Evolutionary conservation across 2,888 invertebrate species (phyloP).

Genomic region (Mythimna impura): DNA sequence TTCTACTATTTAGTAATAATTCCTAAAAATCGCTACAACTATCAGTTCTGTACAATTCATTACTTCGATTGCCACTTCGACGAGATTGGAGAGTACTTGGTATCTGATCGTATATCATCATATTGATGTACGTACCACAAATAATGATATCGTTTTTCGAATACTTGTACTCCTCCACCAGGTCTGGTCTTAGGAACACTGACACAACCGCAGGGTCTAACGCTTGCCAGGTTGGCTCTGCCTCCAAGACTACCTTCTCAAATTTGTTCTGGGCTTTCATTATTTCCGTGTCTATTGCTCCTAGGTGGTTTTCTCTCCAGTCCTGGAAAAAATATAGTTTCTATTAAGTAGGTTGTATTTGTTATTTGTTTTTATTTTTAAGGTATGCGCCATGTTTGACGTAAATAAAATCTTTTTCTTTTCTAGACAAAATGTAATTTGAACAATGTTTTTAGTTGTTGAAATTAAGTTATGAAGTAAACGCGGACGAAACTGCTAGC

Average conservation of each 20-base stretch:
- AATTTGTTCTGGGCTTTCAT: slow-evolving; percentile 79
- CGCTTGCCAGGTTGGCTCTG: slow-evolving; percentile 73
- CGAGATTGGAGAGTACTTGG: background rate
- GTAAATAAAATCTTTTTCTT: no score
- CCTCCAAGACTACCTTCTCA: slow-evolving; percentile 73
- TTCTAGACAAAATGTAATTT: background rate
- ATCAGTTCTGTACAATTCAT: no score
- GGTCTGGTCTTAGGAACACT: slow-evolving; percentile 73
- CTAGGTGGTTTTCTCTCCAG: slow-evolving; percentile 79
- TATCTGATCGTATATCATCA: slow-evolving; percentile 32
- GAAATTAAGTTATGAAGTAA: no score
- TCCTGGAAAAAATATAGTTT: slow-evolving; percentile 66
- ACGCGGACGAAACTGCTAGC: no score
- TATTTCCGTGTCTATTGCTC: slow-evolving; percentile 78
- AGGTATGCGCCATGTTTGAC: no score
- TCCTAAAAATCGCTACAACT: no score
- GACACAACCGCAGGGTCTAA: slow-evolving; percentile 81
- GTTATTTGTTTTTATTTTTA: no score
- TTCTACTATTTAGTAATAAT: no score
- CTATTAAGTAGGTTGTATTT: no score
- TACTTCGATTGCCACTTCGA: no score
- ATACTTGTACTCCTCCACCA: slow-evolving; percentile 80
- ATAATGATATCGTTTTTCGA: slow-evolving; percentile 79
- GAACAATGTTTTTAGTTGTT: background rate
- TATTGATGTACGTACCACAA: slow-evolving; percentile 76